phyloP scores from a whole-genome alignment of 2,888 invertebrate species.

The Peribatodes rhomboidaria region DNA sequence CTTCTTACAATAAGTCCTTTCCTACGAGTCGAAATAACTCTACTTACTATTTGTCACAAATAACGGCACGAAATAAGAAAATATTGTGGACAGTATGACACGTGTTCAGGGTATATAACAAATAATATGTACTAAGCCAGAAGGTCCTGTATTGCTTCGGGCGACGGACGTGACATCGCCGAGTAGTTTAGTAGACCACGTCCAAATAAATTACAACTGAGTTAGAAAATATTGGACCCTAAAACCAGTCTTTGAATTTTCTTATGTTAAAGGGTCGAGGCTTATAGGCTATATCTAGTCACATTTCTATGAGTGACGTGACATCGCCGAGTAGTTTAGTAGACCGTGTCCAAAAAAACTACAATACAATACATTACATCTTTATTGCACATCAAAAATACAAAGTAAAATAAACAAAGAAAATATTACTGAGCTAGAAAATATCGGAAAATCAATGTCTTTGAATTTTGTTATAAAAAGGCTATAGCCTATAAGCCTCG shows the following conservation, averaged over 20 bases:
- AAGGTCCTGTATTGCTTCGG: conserved; percentile 35
- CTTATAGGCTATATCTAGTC: too few species aligned
- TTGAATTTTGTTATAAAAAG: not conserved
- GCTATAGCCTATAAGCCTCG: too few species aligned
- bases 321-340: conserved; percentile 2
- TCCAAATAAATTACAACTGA: conserved; percentile 1
- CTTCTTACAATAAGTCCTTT: not conserved
- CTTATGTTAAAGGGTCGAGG: too few species aligned
- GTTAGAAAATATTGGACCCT: not conserved
- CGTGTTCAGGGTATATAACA: conserved; percentile 41
- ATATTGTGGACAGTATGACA: conserved; percentile 44
- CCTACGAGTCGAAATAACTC: not conserved
- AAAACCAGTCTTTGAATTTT: not conserved
- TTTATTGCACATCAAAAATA: too few species aligned
- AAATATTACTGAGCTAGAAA: too few species aligned
- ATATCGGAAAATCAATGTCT: too few species aligned
- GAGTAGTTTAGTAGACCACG: conserved; percentile 1
- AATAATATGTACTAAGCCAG: conserved; percentile 34
- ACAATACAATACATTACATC: too few species aligned
- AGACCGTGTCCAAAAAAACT: conserved; percentile 2
- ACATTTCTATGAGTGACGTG: too few species aligned
- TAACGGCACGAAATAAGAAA: conserved; percentile 36
- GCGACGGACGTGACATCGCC: conserved; percentile 28
- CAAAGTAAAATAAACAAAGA: too few species aligned
- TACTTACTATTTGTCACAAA: conserved; percentile 24